A percentile compares a stretch with the other conserved stretches of the same genome.
These are phyloP conservation scores for Heloderma charlesbogerti DNA, from an alignment of 2,113 vertebrate genomes.

Conservation along the genomic window DNA sequence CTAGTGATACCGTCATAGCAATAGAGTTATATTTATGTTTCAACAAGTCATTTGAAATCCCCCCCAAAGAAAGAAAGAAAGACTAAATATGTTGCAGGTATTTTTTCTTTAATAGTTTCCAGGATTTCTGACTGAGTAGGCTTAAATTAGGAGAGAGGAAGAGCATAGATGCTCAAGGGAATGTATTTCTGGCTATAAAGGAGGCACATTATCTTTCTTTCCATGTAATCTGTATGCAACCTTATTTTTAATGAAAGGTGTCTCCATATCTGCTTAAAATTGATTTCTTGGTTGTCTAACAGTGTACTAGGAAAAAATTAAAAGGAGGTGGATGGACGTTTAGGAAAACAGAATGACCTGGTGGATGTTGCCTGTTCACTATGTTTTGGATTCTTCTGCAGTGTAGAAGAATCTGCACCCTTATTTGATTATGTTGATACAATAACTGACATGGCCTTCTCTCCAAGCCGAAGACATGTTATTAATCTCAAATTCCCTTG, in stretches of 20 bases:
- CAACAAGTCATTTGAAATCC: neutral
- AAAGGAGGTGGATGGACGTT: too few species aligned
- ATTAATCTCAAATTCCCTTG: constrained; percentile 66
- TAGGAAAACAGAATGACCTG: neutral
- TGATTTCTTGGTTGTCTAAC: neutral
- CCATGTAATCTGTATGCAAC: neutral
- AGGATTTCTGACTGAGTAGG: neutral
- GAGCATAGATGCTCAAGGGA: neutral
- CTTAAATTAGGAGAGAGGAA: neutral
- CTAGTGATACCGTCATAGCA: neutral
- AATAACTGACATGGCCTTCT: constrained; percentile 29
- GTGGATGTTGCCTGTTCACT: neutral
- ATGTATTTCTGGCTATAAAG: neutral
- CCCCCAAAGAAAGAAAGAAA: neutral
- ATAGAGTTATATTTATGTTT: neutral
- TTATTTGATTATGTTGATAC: constrained; percentile 28
- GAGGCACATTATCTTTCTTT: neutral
- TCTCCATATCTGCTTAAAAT: neutral
- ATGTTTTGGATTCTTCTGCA: neutral
- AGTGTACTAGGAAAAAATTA: neutral
- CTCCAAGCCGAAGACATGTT: constrained; percentile 53
- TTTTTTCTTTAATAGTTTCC: neutral
- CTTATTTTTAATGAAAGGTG: neutral
- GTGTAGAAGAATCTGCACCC: too few species aligned
- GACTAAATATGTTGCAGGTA: neutral